Base-by-base conservation (phyloP, 2,888 invertebrate genomes). In the Synergus umbraculus region DNA sequence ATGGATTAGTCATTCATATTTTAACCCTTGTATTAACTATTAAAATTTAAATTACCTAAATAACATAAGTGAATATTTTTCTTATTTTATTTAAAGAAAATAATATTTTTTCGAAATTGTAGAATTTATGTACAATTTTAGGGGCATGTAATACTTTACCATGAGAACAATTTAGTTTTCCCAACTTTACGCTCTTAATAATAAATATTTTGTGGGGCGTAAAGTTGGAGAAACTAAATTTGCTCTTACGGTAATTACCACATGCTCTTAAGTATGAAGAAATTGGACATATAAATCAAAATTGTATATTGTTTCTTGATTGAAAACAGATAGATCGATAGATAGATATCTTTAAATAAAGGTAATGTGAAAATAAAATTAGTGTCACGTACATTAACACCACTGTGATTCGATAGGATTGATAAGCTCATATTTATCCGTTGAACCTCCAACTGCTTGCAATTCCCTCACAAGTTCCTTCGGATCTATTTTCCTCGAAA, bases 341-440 rank as follows among this genome's bases (percentile, higher is more conserved):
- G 22, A 22, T 22, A 22, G 37, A 64, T 29, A 41, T 44, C 8
- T 67, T 67, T 37, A 73, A 37, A 29, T 46, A 29, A 49, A 73
- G 12, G 22, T 9, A 54, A 10, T 69, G 15, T 46, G 37, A 13
- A 69, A 69, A 73, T 8, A 54, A 73, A 73, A 73, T 73, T 73
- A 73, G 54, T 49, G 54, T 54, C 73, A 73, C 73, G 73, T 73
- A 73, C 73, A 73, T 73, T 66, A 66, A 66, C 43, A 66, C 66
- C 66, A 66, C 10, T 66, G 41, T 10, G 41, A 41, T 66, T 73
- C 73, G 15, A 85, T 86, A 41, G 93, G 93, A 78, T 89, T 87
- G 22, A 92, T 86, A 9, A 94, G 90, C 79, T 93, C 92, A 86
- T 94, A 94, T 87, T 93, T 93, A 46, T 91, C 92, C 8, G 93